Evolutionary conservation across 1,140 invertebrate species (phyloP), one percentile per base, ranked within the genome.

Genomic region (Drosophila azteca): DNA sequence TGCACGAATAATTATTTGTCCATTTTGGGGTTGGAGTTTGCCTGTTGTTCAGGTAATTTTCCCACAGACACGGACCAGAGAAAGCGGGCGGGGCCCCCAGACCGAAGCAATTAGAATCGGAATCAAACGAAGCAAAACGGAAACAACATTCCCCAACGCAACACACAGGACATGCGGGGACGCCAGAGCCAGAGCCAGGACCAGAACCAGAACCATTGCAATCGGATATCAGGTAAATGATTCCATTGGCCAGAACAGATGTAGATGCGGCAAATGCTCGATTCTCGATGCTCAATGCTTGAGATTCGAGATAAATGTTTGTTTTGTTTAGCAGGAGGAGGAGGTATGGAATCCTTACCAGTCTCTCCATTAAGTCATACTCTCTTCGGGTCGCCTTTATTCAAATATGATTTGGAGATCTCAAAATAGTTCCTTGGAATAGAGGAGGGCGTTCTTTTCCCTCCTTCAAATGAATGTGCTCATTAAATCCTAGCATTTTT

Each of bases 1-100:
- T 77, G 77, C 75, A 66, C 81, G 82, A 87, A 87, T 85, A 85
- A 85, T 85, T 85, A 85, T 85, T 85, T 78, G 82, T 51, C 82
- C 77, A 85, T 85, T 85, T 87, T 74, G 51, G 81, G 81, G 60
- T 68, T 52, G 53, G 53, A 78, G 79, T 85, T 81, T 74, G 43
- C 44, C 51, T 77, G 74, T 71, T 81, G 53, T 55, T 61, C 54
- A 77, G 75, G 74, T 77, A 77, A 77, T 77, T 77, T 77, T 39
- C 11, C 53, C 75, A 71, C 75, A 77, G 74, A 71, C 66, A 60
- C 52, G 55, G 54, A n/a, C 53, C 51, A 51, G 8, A 31, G 29
- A 31, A 8, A 8, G 4, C 4, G 2, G 26, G 26, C 6, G 26
- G 26, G 26, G 26, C 26, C 26, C 6, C 26, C 26, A 67, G 64